Evolutionary conservation across 2,113 vertebrate species (phyloP).

Genomic region (Phasianus colchicus): DNA sequence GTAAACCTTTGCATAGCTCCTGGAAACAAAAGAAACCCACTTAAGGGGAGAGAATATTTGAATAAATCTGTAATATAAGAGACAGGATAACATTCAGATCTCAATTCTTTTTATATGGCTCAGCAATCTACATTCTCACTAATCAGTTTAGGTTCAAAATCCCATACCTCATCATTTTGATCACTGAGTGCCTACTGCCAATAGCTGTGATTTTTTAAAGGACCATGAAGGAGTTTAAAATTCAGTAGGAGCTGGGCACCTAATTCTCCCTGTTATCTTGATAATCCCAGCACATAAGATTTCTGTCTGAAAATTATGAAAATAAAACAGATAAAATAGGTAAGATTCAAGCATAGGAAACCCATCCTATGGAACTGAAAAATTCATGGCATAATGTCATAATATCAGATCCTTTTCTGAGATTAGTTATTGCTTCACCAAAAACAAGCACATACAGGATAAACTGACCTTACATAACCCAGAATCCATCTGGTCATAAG

Average conservation of each 20-base stretch:
- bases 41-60: constrained; percentile 36
- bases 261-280: background rate
- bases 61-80: constrained; percentile 55
- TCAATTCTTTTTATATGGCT: background rate
- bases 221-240: background rate
- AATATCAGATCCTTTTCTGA: background rate
- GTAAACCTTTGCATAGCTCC: constrained; percentile 7
- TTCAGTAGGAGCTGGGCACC: background rate
- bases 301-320: background rate
- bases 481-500: background rate
- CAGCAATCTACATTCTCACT: background rate
- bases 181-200: background rate
- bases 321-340: rapidly evolving
- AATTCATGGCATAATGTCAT: background rate
- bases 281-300: background rate
- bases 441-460: background rate
- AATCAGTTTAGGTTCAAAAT: constrained; percentile 26
- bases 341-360: background rate
- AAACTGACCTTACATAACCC: background rate
- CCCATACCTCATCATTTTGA: background rate
- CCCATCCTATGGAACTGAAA: background rate
- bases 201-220: background rate
- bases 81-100: constrained; percentile 32
- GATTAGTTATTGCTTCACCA: background rate
- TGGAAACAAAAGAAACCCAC: constrained; percentile 54